Conservation (phyloP, 2,888 invertebrate genomes). For the Eremobia ochroleuca region DNA sequence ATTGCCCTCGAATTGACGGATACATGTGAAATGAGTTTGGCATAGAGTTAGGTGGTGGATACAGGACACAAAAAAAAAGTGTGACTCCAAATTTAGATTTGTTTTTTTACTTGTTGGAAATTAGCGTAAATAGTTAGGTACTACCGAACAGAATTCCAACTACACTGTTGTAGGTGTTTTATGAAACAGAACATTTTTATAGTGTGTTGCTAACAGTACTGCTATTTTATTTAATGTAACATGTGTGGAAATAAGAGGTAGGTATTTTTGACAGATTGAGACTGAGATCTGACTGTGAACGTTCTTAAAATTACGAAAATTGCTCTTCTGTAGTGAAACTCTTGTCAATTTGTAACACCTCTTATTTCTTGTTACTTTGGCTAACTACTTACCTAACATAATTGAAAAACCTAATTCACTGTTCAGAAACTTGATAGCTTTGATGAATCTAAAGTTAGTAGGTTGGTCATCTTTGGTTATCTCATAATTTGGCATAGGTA, state of each 20-base stretch:
- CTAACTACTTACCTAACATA: background rate
- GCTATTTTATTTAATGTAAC: background rate
- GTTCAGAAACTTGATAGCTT: background rate
- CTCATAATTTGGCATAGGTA: background rate
- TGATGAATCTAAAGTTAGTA: too few relatives aligned
- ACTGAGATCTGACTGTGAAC: too few relatives aligned
- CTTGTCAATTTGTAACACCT: background rate
- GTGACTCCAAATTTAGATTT: too few relatives aligned
- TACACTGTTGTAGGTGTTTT: background rate
- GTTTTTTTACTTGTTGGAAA: background rate
- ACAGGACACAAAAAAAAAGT: too few relatives aligned
- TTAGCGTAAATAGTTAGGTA: background rate
- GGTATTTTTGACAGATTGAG: too few relatives aligned
- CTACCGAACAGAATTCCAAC: background rate
- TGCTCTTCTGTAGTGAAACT: background rate
- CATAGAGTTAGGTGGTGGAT: conserved; percentile 65
- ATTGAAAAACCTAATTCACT: background rate
- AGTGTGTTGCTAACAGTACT: background rate
- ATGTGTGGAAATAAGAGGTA: too few relatives aligned
- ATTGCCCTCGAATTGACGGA: conserved; percentile 81
- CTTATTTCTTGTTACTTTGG: background rate
- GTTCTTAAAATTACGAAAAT: too few relatives aligned
- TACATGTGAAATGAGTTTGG: conserved; percentile 78
- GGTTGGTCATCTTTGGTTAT: background rate
- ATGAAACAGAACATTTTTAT: background rate